Conservation (phyloP, 2,797 vertebrate species). For the Fringilla coelebs region DNA sequence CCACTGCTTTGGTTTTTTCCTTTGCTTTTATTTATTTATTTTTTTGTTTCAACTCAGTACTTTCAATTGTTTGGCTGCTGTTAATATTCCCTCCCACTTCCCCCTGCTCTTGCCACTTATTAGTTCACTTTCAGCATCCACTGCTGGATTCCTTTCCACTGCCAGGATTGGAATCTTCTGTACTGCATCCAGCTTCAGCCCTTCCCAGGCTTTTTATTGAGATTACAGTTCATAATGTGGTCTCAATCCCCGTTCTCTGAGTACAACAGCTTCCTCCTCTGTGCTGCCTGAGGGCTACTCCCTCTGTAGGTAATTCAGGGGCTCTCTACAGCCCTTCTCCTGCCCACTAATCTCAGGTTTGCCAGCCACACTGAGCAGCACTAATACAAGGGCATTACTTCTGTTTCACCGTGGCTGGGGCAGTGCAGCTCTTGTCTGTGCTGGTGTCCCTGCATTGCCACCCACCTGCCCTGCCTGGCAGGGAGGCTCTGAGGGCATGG, state of each 20-base stretch:
- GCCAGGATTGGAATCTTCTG: not conserved
- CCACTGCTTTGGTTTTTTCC: not conserved
- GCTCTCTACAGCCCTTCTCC: not conserved
- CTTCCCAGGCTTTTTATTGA: not conserved
- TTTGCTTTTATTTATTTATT: not conserved
- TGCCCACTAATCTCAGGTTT: not conserved
- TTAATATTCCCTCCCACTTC: not conserved
- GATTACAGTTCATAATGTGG: not conserved
- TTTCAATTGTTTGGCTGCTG: not conserved
- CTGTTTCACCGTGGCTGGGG: not conserved
- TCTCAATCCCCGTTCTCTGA: not conserved
- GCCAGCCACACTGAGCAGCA: rapidly evolving
- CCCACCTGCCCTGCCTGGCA: not conserved
- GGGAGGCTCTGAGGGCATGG: not conserved
- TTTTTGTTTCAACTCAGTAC: not conserved
- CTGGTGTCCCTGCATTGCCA: not conserved
- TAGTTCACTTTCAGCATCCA: not conserved
- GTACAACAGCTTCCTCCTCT: not conserved
- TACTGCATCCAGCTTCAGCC: not conserved
- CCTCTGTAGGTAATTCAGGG: not conserved
- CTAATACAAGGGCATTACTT: rapidly evolving
- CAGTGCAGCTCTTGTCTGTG: not conserved
- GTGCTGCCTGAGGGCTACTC: not conserved
- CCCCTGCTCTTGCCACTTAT: not conserved
- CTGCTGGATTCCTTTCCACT: not conserved